phyloP scores from a whole-genome alignment of 2,113 vertebrate species.

The Pseudorhombus dupliciocellatus region DNA sequence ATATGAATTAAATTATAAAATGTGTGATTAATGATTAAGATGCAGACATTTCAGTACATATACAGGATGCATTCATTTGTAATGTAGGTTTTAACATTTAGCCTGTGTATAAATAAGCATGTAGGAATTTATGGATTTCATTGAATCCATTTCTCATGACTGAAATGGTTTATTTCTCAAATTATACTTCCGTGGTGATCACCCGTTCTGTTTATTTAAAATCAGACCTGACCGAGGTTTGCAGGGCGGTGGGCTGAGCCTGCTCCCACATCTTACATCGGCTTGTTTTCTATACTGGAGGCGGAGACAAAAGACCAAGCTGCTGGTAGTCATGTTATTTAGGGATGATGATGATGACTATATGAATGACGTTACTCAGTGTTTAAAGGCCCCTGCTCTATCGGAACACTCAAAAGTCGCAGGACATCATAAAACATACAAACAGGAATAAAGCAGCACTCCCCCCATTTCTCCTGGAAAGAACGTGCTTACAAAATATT shows the following conservation, averaged over 20 bases:
- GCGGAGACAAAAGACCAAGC: conserved; percentile 62
- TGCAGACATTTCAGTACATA: no score
- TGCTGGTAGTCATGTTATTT: conserved; percentile 61
- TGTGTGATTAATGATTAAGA: not conserved
- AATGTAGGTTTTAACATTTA: no score
- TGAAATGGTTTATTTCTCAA: not conserved
- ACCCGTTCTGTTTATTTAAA: not conserved
- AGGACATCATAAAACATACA: not conserved
- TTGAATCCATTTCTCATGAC: not conserved
- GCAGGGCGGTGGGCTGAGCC: conserved; percentile 22
- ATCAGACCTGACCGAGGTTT: conserved; percentile 19
- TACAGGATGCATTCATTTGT: no score
- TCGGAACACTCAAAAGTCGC: not conserved
- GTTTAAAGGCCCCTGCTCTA: no score
- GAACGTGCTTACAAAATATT: no score
- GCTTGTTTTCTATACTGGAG: conserved; percentile 67
- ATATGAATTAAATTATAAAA: not conserved
- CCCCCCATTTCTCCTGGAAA: not conserved
- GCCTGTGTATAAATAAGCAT: no score
- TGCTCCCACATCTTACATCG: conserved; percentile 54
- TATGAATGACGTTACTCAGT: no score
- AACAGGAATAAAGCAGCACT: not conserved
- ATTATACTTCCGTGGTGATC: not conserved
- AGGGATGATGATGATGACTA: no score
- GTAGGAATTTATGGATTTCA: no score